Evolutionary conservation across 2,888 invertebrate species (phyloP), one percentile per base, ranked within the genome.

Genomic region (Lamproptera curius): DNA sequence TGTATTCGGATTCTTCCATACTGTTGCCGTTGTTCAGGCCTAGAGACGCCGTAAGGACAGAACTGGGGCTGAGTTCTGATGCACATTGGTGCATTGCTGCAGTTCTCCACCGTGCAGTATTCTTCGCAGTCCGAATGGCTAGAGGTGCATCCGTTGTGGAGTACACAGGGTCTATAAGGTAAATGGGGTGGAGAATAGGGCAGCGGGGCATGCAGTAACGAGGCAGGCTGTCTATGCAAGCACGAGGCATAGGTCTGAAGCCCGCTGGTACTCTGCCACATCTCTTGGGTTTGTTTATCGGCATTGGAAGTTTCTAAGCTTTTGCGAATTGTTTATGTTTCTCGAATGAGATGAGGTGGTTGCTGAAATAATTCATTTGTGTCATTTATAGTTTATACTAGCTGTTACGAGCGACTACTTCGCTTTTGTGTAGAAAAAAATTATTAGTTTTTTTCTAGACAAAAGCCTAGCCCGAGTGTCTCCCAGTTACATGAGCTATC

Each of bases 201-300:
- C 23, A 34, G 28, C 35, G 44, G 5, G 42, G 42, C 36, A 49
- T 36, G 43, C 48, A 38, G 42, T 43, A 15, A 20, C 48, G 42
- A 15, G 51, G 46, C 39, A 51, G 2, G 42, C 58, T 56, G 16
- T 55, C 55, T 20, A 61, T 31, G 36, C 58, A 61, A 13, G 54
- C 51, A 9, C 57, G 46, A 2, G 51, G 52, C 16, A 50, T 9
- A 9, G 53, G 48, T 41, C 50, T 42, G 35, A n/a, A 31, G 13
- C 31, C 2, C 31, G 31, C 11, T 13, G 13, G n/a, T 11, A n/a
- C 6, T 6, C 11, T 31, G 31, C 11, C 11, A 6, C 31, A 31
- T 13, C 31, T 31, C 31, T 13, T 31, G n/a, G n/a, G n/a, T n/a
- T n/a, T n/a, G n/a, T n/a, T n/a, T n/a, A n/a, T n/a, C n/a, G n/a